Conservation (phyloP, 2,888 invertebrate species). For the Sesia apiformis region DNA sequence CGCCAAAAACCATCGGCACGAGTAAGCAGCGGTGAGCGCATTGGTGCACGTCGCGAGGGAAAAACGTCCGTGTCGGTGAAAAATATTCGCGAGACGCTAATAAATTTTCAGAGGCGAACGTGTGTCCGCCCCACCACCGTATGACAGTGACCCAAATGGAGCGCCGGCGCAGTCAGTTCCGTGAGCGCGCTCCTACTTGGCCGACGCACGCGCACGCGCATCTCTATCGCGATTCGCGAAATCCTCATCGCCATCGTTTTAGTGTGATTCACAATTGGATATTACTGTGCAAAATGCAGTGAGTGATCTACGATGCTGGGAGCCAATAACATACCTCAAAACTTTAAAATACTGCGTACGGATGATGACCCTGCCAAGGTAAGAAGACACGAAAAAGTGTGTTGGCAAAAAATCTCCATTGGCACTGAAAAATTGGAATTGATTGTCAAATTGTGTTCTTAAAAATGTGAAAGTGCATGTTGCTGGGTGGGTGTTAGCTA, state of each 20-base stretch:
- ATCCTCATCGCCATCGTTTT: conserved; percentile 37
- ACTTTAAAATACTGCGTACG: conserved; percentile 15
- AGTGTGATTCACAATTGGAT: conserved; percentile 57
- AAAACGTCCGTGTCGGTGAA: conserved; percentile 63
- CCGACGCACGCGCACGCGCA: conserved; percentile 29
- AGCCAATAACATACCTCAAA: neutral
- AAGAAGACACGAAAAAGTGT: conserved; percentile 33
- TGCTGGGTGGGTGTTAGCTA: conserved; percentile 15
- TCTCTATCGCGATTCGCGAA: conserved; percentile 24
- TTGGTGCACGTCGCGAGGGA: conserved; percentile 46
- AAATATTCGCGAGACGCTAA: conserved; percentile 64
- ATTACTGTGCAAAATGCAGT: conserved; percentile 58
- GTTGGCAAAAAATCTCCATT: conserved; percentile 18
- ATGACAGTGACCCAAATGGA: conserved; percentile 73
- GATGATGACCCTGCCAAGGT: conserved; percentile 39
- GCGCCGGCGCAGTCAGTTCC: conserved; percentile 68
- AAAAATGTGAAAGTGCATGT: conserved; percentile 9
- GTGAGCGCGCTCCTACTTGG: conserved; percentile 3
- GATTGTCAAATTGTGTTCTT: no score
- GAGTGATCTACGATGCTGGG: conserved; percentile 28
- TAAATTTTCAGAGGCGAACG: conserved; percentile 59
- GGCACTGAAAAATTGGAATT: conserved; percentile 5
- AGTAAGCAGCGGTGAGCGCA: conserved; percentile 31
- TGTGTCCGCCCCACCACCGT: conserved; percentile 60
- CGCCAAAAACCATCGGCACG: conserved; percentile 34